Evolutionary conservation across 1,140 invertebrate genomes (phyloP), one percentile per base, ranked within the genome.

Genomic region (Vanessa atalanta): DNA sequence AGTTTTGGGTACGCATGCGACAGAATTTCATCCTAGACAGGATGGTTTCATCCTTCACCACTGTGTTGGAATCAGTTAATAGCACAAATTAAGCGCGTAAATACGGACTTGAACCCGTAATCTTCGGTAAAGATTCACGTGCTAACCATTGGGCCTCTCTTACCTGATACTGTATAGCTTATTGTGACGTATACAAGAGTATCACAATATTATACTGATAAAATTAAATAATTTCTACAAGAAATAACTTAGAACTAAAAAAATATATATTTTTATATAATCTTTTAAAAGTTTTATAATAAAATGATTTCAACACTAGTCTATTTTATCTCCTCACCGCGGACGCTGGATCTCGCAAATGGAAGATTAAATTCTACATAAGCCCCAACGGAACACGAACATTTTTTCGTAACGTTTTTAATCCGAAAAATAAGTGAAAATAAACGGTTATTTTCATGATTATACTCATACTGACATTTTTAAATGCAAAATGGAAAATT

Each of bases 341-440:
- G 63, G 69, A 75, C 72, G 51, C 67, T 57, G 63, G 61, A 70
- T 65, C 73, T 47, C 51, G 69, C 67, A 70, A 75, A 75, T 75
- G 67, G 67, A 60, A 74, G 66, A 74, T 74, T 73, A 70, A 70
- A 74, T 61, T 74, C 51, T 69, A 70, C 73, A 50, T 75, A 75
- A 75, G 73, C 68, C 68, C 53, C 61, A 16, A 63, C 51, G 37
- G 51, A 75, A 68, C 73, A 64, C 65, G 50, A 64, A 70, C 47
- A 57, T 75, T 70, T 75, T 75, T 73, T 47, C 68, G 67, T 66
- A 37, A 75, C 68, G 53, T 70, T 75, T 75, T 75, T 65, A 70
- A 70, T 75, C 73, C 63, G 57, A 37, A 63, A 12, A 48, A 70
- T 70, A 48, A 20, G 43, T 70, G 15, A 63, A 63, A 70, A 70